Evolutionary conservation across 2,113 vertebrate species (phyloP).

Genomic region (Lepisosteus oculatus): DNA sequence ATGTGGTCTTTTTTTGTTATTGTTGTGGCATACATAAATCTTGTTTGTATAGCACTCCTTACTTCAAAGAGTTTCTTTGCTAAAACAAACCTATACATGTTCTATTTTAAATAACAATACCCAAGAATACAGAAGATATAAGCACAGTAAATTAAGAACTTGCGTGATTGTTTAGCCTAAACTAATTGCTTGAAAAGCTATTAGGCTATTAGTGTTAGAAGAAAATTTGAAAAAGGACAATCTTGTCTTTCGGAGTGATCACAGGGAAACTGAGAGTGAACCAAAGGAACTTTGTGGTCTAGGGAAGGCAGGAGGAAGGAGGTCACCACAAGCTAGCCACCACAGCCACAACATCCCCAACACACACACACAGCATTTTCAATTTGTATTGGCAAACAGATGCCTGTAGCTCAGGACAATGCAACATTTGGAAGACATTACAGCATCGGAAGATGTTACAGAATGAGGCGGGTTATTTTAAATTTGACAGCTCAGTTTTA

Average conservation of each 20-base stretch:
- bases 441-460: no score
- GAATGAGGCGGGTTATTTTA: no score
- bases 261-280: conserved; percentile 29
- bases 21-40: conserved; percentile 35
- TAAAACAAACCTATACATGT: conserved; percentile 51
- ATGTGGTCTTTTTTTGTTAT: background rate
- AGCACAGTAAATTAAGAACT: conserved; percentile 53
- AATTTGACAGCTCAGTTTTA: no score
- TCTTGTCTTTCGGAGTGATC: background rate
- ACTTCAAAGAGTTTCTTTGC: conserved; percentile 44
- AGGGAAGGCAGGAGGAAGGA: conserved; percentile 26
- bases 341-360: background rate
- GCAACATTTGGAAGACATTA: no score
- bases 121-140: conserved; percentile 49
- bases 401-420: no score
- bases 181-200: conserved; percentile 61
- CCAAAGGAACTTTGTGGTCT: conserved; percentile 42
- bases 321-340: background rate
- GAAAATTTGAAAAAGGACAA: conserved; percentile 5
- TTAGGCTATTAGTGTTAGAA: conserved; percentile 43
- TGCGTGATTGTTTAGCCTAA: conserved; percentile 45
- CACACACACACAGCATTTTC: no score
- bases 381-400: no score
- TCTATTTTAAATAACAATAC: conserved; percentile 54
- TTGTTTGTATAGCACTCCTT: conserved; percentile 40